Base-by-base conservation (phyloP, 2,113 vertebrate species). In the Dermatemys mawii region DNA sequence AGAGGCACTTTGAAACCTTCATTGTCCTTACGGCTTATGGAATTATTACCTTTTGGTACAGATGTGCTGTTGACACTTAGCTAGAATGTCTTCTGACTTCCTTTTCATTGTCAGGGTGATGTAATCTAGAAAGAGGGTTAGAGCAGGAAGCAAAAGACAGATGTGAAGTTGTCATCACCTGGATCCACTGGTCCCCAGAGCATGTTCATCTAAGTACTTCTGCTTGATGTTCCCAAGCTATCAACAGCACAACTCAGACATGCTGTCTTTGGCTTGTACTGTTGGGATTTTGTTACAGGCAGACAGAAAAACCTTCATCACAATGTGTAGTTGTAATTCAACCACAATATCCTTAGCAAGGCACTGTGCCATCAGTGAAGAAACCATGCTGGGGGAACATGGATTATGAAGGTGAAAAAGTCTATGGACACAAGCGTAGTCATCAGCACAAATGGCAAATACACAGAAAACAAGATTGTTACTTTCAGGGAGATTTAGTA, bases 41-140 rank as follows among this genome's bases (percentile, higher is more conserved):
- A 13, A 2, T 50, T 1, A 3, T 95, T 97, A 97, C 97, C 97
- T 97, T 92, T 27, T 96, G 50, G 86, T 82, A 46, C 67, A 92
- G 81, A 97, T 19, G 76, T 32, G 94, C 5, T 97, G 94, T 78
- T 97, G 97, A 84, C 95, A 92, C 0, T 78, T 93, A 55, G 93
- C 87, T 76, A 94, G 84, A 86, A 82, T 48, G 76, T 85, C 94
- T 84, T 97, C 96, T 54, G 96, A 92, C 49, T 91, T 97, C 92
- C 93, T 97, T 92, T 97, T 97, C 92, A 90, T 35, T 5, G 94
- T 54, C 87, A 95, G 87, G 81, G 88, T 82, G 78, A 89, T 1
- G 0, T 67, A 95, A 93, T 97, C 97, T 97, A 84, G 24, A 82
- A 57, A 86, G 26, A 93, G 19, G 19, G n/a, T 90, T 22, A n/a